Conservation (phyloP, 2,797 vertebrate species). For the Xenops minutus region DNA sequence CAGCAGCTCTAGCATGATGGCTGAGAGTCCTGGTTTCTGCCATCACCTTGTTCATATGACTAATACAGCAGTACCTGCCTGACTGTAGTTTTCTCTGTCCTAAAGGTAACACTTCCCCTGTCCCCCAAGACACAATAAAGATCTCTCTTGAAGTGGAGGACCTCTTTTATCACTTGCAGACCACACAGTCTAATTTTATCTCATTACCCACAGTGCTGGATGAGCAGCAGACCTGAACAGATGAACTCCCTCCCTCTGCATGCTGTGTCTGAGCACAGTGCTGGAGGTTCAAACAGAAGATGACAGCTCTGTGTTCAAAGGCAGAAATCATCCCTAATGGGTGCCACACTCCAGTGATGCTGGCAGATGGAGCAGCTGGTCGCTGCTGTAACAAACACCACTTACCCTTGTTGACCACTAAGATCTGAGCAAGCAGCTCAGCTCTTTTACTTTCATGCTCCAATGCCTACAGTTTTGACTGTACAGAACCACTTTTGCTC, state of each 20-base stretch:
- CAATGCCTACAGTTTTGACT: background rate
- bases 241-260: background rate
- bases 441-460: background rate
- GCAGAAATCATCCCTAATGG: background rate
- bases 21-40: background rate
- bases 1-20: background rate
- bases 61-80: background rate
- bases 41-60: background rate
- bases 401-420: background rate
- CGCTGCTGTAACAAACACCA: background rate
- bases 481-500: background rate
- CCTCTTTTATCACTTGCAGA: background rate
- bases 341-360: background rate
- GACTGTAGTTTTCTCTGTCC: background rate
- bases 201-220: background rate
- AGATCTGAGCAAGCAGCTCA: background rate
- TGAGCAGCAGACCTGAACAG: background rate
- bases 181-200: background rate
- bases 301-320: background rate
- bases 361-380: background rate
- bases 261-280: background rate
- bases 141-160: background rate
- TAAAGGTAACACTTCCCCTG: fast-evolving
- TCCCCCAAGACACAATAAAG: background rate
- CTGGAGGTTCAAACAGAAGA: background rate